Evolutionary conservation across 2,113 vertebrate genomes (phyloP).

Genomic region (Cervus canadensis): DNA sequence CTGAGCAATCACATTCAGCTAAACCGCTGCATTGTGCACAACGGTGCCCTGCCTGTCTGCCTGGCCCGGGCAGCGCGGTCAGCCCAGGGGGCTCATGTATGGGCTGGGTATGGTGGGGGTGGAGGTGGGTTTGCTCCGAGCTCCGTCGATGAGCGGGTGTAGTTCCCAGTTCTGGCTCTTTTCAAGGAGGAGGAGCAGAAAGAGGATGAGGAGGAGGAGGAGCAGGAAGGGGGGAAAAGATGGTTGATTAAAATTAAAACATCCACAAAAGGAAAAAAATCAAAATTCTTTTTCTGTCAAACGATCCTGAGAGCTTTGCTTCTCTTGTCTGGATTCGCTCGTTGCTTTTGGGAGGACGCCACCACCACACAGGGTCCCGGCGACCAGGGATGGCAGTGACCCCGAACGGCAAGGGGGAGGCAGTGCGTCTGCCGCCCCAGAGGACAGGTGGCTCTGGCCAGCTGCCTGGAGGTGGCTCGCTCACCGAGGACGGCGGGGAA

Average conservation of each 20-base stretch:
- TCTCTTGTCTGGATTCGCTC: constrained; percentile 68
- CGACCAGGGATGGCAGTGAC: constrained; percentile 49
- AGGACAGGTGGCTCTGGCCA: constrained; percentile 58
- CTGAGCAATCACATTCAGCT: constrained; percentile 89
- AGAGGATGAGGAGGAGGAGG: constrained; percentile 77
- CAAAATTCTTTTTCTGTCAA: constrained; percentile 71
- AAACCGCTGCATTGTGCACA: constrained; percentile 92
- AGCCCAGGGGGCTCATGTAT: constrained; percentile 71
- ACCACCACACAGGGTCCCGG: constrained; percentile 63
- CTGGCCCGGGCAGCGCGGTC: constrained; percentile 69
- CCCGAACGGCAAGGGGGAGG: constrained; percentile 40
- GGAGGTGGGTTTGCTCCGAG: constrained; percentile 78
- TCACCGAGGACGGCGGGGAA: constrained; percentile 38
- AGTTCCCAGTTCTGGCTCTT: constrained; percentile 79
- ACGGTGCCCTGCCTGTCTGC: constrained; percentile 88
- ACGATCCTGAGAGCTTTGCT: constrained; percentile 71
- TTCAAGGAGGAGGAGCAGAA: constrained; percentile 79
- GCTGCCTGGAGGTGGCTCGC: constrained; percentile 60
- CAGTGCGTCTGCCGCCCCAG: constrained; percentile 43
- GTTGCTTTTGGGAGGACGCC: constrained; percentile 65
- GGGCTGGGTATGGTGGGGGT: constrained; percentile 75
- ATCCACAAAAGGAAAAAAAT: constrained; percentile 76
- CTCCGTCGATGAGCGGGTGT: constrained; percentile 77
- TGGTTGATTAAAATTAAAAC: constrained; percentile 80
- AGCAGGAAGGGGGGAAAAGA: constrained; percentile 79